Conservation (phyloP, 2,888 invertebrate species). For the Erebia epiphron region DNA sequence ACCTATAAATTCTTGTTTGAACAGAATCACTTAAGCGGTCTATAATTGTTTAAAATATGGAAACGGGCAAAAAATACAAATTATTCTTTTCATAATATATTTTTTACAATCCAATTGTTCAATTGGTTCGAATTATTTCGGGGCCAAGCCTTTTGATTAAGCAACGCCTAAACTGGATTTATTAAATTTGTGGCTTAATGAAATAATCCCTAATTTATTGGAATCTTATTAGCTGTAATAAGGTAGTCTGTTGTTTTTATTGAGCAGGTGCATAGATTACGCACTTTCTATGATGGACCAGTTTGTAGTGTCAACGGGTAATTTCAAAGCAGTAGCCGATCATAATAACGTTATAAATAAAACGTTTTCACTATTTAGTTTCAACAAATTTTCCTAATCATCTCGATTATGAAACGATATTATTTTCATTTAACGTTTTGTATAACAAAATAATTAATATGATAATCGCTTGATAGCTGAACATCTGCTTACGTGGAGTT, state of each 20-base stretch:
- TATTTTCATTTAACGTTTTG: slow-evolving; percentile 27
- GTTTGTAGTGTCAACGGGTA: slow-evolving; percentile 37
- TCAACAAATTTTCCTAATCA: slow-evolving; percentile 34
- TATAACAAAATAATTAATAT: slow-evolving; percentile 38
- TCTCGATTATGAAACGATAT: slow-evolving; percentile 33
- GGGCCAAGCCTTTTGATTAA: slow-evolving; percentile 14
- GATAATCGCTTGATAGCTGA: slow-evolving; percentile 29
- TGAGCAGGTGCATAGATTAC: slow-evolving; percentile 39
- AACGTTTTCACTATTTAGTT: slow-evolving; percentile 29
- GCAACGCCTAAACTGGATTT: slow-evolving; percentile 25
- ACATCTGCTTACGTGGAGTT: slow-evolving; percentile 25
- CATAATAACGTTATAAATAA: slow-evolving; percentile 38
- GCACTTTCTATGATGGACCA: slow-evolving; percentile 42
- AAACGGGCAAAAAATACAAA: not conserved
- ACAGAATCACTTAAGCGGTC: not conserved
- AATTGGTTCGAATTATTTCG: slow-evolving; percentile 18
- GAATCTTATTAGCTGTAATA: slow-evolving; percentile 38
- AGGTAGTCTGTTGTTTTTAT: slow-evolving; percentile 34
- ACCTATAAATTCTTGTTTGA: not conserved
- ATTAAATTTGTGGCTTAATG: slow-evolving; percentile 18
- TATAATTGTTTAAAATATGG: no score
- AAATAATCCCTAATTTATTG: slow-evolving; percentile 30
- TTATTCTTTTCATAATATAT: not conserved
- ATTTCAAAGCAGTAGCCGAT: slow-evolving; percentile 35
- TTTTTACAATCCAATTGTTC: not conserved